Conservation (phyloP, 2,797 vertebrate species). For the Arnoldichthys spilopterus region DNA sequence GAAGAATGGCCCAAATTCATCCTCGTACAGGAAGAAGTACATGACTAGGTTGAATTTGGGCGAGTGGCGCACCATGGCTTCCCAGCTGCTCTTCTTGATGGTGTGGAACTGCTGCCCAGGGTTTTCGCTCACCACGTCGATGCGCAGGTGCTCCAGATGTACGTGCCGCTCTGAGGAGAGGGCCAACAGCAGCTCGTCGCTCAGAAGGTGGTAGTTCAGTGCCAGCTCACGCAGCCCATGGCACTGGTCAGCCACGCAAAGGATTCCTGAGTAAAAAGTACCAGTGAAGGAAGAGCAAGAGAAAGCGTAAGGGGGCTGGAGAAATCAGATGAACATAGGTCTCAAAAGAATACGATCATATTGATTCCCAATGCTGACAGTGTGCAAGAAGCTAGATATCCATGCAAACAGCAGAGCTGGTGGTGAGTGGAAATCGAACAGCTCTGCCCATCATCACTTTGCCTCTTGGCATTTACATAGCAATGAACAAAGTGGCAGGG, state of each 20-base stretch:
- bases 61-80: slow-evolving; percentile 87
- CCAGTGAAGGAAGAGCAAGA: no score
- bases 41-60: slow-evolving; percentile 88
- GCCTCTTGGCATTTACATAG: neutral
- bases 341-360: neutral
- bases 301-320: no score
- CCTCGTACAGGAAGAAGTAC: slow-evolving; percentile 89
- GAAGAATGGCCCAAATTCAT: slow-evolving; percentile 88
- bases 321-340: neutral
- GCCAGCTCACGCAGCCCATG: slow-evolving; percentile 85
- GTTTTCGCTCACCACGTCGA: slow-evolving; percentile 87
- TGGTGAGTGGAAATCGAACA: neutral
- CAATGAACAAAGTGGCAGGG: neutral
- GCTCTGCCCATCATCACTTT: neutral
- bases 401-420: neutral
- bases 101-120: slow-evolving; percentile 86
- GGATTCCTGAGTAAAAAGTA: slow-evolving; percentile 75
- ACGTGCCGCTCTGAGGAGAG: slow-evolving; percentile 87
- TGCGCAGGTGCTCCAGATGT: slow-evolving; percentile 85
- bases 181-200: slow-evolving; percentile 84
- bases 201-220: slow-evolving; percentile 86
- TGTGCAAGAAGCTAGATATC: neutral
- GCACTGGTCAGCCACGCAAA: slow-evolving; percentile 88
- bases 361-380: neutral
- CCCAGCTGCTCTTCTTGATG: slow-evolving; percentile 88